phyloP scores from a whole-genome alignment of 2,797 vertebrate species.

The Lepilemur septentrionalis region DNA sequence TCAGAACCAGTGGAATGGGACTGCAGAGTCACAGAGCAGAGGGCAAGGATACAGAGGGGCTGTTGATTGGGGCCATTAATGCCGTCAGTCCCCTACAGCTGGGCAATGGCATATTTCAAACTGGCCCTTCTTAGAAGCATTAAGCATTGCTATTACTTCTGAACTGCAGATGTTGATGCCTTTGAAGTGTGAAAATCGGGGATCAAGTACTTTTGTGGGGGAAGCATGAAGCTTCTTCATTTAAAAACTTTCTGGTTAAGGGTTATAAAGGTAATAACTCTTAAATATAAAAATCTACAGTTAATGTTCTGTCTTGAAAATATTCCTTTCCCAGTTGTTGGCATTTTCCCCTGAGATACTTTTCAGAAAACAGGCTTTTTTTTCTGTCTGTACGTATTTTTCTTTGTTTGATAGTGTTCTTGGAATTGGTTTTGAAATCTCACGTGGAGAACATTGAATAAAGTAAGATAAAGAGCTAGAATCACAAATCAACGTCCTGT shows the following conservation, averaged over 20 bases:
- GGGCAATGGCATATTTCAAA: neutral
- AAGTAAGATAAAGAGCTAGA: neutral
- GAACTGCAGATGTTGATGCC: neutral
- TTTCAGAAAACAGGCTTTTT: neutral
- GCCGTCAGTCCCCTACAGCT: too few relatives aligned
- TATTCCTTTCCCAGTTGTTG: slow-evolving; percentile 18
- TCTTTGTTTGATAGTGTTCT: slow-evolving; percentile 33
- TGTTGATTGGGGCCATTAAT: neutral
- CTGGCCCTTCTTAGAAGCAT: neutral
- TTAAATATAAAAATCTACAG: neutral
- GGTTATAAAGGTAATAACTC: neutral
- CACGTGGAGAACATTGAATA: neutral
- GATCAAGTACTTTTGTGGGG: neutral
- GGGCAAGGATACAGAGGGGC: neutral
- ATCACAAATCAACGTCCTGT: neutral
- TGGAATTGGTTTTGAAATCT: slow-evolving; percentile 31
- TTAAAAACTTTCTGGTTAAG: slow-evolving; percentile 4
- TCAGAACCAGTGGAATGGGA: neutral
- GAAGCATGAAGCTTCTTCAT: neutral
- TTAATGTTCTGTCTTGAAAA: slow-evolving; percentile 30
- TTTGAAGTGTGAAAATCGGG: slow-evolving; percentile 40
- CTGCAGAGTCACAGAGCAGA: neutral
- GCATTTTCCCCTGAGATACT: neutral
- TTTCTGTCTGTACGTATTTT: neutral
- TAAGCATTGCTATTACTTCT: slow-evolving; percentile 1